phyloP scores from a whole-genome alignment of 2,888 invertebrate genomes.

The Uropetala carovei region DNA sequence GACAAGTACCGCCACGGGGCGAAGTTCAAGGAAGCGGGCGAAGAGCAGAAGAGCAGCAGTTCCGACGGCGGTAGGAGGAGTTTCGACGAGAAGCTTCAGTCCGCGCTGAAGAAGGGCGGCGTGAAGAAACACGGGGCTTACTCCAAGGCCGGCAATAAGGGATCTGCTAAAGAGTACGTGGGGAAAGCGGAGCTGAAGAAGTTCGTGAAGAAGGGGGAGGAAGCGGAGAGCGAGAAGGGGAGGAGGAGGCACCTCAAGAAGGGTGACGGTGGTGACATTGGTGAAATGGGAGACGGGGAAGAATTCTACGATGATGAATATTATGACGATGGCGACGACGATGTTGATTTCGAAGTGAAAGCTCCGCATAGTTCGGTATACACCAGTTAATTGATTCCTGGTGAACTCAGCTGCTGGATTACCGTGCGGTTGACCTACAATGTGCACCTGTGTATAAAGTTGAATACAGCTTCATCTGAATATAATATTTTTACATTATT shows the following conservation, averaged over 20 bases:
- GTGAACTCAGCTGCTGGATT: too few relatives aligned
- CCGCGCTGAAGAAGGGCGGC: not conserved
- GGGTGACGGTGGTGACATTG: not conserved
- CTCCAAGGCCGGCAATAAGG: not conserved
- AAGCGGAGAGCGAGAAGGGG: not conserved
- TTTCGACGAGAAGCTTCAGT: not conserved
- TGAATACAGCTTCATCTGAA: too few relatives aligned
- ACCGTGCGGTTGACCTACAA: too few relatives aligned
- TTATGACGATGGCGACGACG: not conserved
- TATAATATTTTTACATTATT: too few relatives aligned
- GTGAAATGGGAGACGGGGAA: not conserved
- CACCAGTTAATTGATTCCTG: too few relatives aligned
- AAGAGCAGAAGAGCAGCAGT: not conserved
- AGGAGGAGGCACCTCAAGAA: conserved; percentile 11
- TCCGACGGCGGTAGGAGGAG: not conserved
- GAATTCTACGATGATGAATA: not conserved
- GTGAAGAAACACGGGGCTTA: not conserved
- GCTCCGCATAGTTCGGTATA: too few relatives aligned
- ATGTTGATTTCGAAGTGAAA: not conserved
- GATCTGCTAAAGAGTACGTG: not conserved
- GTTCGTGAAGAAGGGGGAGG: conserved; percentile 28
- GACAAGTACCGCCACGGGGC: conserved; percentile 57
- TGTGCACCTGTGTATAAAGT: too few relatives aligned
- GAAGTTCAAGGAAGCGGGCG: not conserved
- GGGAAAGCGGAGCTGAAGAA: conserved; percentile 4